A percentile compares a stretch with the other conserved stretches of the same genome.
Evolutionary conservation across 2,888 invertebrate genomes (phyloP).

Genomic region (Notocelia uddmanniana): DNA sequence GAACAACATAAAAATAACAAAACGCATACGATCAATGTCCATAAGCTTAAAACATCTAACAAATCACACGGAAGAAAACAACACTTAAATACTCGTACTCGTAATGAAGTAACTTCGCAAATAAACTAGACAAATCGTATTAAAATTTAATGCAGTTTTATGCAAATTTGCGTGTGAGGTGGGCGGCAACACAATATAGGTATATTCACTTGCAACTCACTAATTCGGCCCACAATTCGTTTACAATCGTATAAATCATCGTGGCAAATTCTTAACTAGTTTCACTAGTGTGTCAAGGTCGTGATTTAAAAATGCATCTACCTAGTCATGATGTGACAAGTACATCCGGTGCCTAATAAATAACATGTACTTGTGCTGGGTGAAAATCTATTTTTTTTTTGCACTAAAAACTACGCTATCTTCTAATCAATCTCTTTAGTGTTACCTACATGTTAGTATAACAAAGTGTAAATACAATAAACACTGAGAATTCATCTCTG

Average conservation of each 20-base stretch:
- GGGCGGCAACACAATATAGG: slow-evolving; percentile 35
- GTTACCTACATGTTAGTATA: too few species aligned
- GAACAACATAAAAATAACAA: background rate
- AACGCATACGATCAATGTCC: background rate
- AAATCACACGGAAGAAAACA: background rate
- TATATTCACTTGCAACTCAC: slow-evolving; percentile 47
- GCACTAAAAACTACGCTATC: background rate
- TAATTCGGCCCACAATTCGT: slow-evolving; percentile 59
- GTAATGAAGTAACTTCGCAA: slow-evolving; percentile 2
- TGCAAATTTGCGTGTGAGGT: slow-evolving; percentile 29
- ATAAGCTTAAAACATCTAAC: background rate
- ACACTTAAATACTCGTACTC: background rate
- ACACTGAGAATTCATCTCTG: too few species aligned
- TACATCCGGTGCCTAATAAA: slow-evolving; percentile 47
- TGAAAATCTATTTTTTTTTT: slow-evolving; percentile 17
- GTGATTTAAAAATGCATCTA: slow-evolving; percentile 58
- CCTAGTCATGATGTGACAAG: slow-evolving; percentile 56
- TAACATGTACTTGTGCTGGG: slow-evolving; percentile 12
- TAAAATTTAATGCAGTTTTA: slow-evolving; percentile 27
- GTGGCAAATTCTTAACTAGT: slow-evolving; percentile 48
- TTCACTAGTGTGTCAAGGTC: slow-evolving; percentile 69
- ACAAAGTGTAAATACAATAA: background rate
- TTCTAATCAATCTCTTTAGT: background rate
- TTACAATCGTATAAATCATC: slow-evolving; percentile 55
- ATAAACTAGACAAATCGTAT: slow-evolving; percentile 22